Base-by-base conservation (phyloP, 2,888 invertebrate species). In the Orthonychiurus folsomi region DNA sequence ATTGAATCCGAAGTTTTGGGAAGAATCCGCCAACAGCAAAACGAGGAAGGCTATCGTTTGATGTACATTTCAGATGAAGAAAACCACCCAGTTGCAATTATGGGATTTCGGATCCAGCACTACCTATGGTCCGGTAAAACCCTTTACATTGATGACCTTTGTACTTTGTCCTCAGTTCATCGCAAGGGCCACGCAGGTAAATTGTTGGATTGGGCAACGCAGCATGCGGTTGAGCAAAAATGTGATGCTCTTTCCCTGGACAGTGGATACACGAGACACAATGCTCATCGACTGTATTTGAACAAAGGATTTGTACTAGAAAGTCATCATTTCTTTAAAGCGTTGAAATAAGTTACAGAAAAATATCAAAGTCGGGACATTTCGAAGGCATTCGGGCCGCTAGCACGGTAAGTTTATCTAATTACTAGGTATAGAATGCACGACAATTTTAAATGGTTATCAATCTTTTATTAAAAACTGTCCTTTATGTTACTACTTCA, bases 241-340 rank as follows among this genome's bases (percentile, higher is more conserved):
- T 69, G 63, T 53, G 63, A 68, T 15, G 50, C 61, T 5, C 50
- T 66, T 9, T 55, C 63, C 5, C 21, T 71, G 26, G 69, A 69
- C 53, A 65, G 63, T 37, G 68, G 66, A 2, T 64, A 63, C 47
- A 59, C 61, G 3, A 26, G 69, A 20, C 54, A 56, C 5, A 63
- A 63, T 55, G 69, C 71, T 9, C 68, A 71, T 50, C 48, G 69
- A 24, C 57, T 71, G n/a, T 71, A 66, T 23, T 27, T 71, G 5
- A 68, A 68, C 48, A 69, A 66, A 37, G 62, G 69, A 20, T 68
- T 69, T 61, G 12, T 56, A 3, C 26, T 67, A 1, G 48, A 47
- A 2, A 52, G 52, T 27, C 67, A 69, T 57, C 71, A 69, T 64
- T 69, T 71, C 50, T 26, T 1, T 18, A 57, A 37, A 47, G 5